Conservation (phyloP, 2,797 vertebrate genomes). For the Xenentodon cancila region DNA sequence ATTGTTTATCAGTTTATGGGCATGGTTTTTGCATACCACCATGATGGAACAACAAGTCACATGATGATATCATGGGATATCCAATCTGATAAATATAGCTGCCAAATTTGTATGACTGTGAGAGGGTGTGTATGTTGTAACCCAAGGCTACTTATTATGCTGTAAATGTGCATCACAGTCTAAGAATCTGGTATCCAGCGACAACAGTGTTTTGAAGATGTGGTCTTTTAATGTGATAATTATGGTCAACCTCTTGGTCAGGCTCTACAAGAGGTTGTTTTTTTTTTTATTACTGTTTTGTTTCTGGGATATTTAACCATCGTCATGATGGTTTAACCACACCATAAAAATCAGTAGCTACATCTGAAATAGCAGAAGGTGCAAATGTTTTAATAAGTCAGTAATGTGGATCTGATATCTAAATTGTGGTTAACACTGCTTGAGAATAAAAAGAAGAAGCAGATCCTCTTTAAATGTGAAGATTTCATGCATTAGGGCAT, state of each 20-base stretch:
- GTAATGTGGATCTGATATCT: no score
- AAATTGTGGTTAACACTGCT: no score
- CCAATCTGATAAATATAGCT: slow-evolving; percentile 61
- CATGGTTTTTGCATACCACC: slow-evolving; percentile 56
- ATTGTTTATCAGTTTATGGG: slow-evolving; percentile 67
- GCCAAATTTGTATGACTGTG: slow-evolving; percentile 40
- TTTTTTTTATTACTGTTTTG: slow-evolving; percentile 2
- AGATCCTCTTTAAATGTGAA: no score
- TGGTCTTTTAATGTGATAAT: no score
- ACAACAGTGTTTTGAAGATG: no score
- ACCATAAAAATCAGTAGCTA: neutral
- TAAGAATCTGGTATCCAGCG: neutral
- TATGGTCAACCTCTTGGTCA: neutral
- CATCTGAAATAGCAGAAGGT: no score
- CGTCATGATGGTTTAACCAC: neutral
- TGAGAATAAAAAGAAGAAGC: no score
- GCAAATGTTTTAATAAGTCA: no score
- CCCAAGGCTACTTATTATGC: slow-evolving; percentile 21
- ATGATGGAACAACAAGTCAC: slow-evolving; percentile 67
- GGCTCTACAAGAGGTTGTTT: no score
- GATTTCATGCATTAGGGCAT: no score
- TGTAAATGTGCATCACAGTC: slow-evolving; percentile 2
- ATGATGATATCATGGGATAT: slow-evolving; percentile 59
- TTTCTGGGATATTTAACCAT: neutral
- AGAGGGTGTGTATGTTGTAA: slow-evolving; percentile 33